phyloP scores from a whole-genome alignment of 2,113 vertebrate species.

The Tragelaphus buxtoni region DNA sequence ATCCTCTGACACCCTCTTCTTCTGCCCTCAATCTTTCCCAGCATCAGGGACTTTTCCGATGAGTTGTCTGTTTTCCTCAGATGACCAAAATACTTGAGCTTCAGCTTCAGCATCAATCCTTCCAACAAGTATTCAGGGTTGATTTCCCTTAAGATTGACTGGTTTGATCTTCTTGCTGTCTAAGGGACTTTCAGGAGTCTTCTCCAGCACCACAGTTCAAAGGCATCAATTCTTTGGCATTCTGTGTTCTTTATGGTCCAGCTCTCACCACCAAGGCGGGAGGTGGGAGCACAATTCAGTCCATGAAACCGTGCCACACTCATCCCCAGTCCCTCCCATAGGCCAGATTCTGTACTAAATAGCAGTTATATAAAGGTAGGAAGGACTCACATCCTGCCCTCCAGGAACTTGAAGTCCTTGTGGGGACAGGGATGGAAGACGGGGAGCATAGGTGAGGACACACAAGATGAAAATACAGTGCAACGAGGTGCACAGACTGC shows the following conservation, averaged over 20 bases:
- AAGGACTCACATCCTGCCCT: background rate
- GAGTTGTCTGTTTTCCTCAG: background rate
- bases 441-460: background rate
- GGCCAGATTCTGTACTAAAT: background rate
- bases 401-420: background rate
- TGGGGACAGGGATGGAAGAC: background rate
- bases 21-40: background rate
- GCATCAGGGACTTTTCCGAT: background rate
- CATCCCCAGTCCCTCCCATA: background rate
- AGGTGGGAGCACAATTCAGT: background rate
- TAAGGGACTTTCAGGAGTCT: background rate
- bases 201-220: background rate
- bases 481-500: background rate
- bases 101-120: background rate
- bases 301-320: background rate
- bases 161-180: background rate
- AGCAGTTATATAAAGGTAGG: background rate
- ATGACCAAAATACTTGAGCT: background rate
- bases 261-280: background rate
- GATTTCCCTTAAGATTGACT: background rate
- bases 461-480: background rate
- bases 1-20: background rate
- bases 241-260: background rate
- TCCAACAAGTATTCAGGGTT: background rate
- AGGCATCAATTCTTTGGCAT: background rate